Evolutionary conservation across 2,797 vertebrate genomes (phyloP).

Genomic region (Propithecus deckenii): DNA sequence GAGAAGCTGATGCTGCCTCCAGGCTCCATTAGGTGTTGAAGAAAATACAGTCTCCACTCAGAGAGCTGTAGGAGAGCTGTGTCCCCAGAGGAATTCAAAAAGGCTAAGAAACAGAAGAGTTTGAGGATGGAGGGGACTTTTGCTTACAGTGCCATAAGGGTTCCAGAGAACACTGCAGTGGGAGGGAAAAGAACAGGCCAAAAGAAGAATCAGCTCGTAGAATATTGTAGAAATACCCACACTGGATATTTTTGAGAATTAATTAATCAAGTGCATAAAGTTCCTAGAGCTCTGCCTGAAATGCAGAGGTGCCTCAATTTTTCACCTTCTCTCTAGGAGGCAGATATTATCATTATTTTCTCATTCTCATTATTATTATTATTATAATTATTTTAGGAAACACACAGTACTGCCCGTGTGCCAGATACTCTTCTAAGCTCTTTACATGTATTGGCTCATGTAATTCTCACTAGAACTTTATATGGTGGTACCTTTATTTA

Average conservation of each 20-base stretch:
- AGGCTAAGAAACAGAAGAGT: background rate
- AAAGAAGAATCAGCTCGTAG: background rate
- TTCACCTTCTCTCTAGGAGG: background rate
- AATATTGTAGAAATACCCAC: background rate
- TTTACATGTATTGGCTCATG: background rate
- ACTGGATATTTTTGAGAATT: background rate
- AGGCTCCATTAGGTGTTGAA: background rate
- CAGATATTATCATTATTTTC: background rate
- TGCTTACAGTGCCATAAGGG: too few relatives aligned
- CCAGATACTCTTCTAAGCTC: background rate
- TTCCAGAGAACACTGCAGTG: background rate
- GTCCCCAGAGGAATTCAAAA: background rate
- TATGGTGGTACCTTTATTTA: background rate
- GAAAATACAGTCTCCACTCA: background rate
- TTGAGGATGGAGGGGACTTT: accelerated
- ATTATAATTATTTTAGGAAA: background rate
- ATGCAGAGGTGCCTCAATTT: background rate
- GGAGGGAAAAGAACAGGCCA: background rate
- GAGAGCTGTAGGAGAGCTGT: background rate
- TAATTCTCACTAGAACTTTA: background rate
- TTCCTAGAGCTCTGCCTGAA: background rate
- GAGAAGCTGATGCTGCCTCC: background rate
- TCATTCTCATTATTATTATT: background rate
- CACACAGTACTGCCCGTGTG: background rate
- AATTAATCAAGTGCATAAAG: background rate